phyloP scores from a whole-genome alignment of 2,113 vertebrate species.

The Cephalophus harveyi region DNA sequence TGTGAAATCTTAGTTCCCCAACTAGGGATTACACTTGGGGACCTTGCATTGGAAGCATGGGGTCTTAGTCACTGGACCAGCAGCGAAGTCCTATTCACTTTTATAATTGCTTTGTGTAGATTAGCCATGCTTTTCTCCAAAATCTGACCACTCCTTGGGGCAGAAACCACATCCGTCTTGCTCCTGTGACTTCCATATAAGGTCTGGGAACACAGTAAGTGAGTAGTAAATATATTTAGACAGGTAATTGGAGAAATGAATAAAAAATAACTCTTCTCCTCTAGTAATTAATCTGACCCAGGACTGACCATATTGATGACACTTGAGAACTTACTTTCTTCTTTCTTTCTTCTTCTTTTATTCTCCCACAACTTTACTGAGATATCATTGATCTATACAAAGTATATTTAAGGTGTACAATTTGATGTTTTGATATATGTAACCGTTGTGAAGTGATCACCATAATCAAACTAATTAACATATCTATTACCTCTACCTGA shows the following conservation, averaged over 20 bases:
- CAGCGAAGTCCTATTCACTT: background rate
- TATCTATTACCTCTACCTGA: background rate
- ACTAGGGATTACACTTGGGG: background rate
- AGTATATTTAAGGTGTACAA: background rate
- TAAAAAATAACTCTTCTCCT: background rate
- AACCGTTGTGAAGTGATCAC: background rate
- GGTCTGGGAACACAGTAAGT: background rate
- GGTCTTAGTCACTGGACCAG: background rate
- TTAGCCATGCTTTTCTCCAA: background rate
- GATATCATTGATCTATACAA: background rate
- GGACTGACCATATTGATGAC: background rate
- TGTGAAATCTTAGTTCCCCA: background rate
- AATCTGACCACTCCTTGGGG: background rate
- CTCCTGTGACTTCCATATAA: background rate
- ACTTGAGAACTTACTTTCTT: background rate
- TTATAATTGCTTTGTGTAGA: background rate
- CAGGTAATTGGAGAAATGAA: background rate
- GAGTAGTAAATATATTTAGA: background rate
- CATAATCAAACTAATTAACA: background rate
- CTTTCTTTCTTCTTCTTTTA: background rate
- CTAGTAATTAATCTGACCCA: background rate
- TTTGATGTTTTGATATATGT: background rate
- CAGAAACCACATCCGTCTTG: background rate
- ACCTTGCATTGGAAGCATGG: background rate
- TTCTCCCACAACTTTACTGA: background rate